Percentiles rank a stretch among this genome's conserved stretches.
phyloP scores from a whole-genome alignment of 2,797 vertebrate species.

The Rhodeus uyekii region DNA sequence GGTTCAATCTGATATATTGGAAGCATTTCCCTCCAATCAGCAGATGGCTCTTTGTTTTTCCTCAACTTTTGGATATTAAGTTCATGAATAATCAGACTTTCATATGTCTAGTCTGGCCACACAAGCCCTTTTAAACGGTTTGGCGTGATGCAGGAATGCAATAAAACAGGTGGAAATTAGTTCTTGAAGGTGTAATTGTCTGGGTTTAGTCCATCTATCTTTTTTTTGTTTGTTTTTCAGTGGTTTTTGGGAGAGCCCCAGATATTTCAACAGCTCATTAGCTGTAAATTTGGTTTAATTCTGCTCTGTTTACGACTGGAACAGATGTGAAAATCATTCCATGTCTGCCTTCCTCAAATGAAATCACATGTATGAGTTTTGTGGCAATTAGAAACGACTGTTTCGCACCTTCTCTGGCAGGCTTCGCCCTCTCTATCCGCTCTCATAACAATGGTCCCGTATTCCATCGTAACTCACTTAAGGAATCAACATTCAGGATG shows the following conservation, averaged over 20 bases:
- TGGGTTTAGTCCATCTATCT: slow-evolving; percentile 65
- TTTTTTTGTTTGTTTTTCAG: slow-evolving; percentile 59
- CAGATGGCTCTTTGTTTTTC: slow-evolving; percentile 54
- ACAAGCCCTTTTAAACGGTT: slow-evolving; percentile 63
- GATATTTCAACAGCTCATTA: slow-evolving; percentile 69
- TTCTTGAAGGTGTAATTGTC: slow-evolving; percentile 69
- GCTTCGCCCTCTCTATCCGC: slow-evolving; percentile 12
- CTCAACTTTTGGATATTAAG: slow-evolving; percentile 59
- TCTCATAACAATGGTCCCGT: slow-evolving; percentile 30
- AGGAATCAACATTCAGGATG: not conserved
- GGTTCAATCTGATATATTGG: slow-evolving; percentile 51
- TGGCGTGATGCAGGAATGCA: slow-evolving; percentile 69
- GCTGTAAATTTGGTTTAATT: slow-evolving; percentile 57
- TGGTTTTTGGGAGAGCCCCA: slow-evolving; percentile 61
- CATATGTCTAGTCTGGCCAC: slow-evolving; percentile 65
- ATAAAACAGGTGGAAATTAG: slow-evolving; percentile 73
- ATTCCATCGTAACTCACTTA: slow-evolving; percentile 5
- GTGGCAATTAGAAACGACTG: slow-evolving; percentile 42
- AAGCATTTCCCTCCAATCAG: slow-evolving; percentile 40
- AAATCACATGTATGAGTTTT: slow-evolving; percentile 52
- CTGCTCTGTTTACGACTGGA: slow-evolving; percentile 59
- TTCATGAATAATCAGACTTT: slow-evolving; percentile 62
- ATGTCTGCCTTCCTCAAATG: slow-evolving; percentile 48
- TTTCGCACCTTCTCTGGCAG: slow-evolving; percentile 24
- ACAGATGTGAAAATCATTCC: slow-evolving; percentile 65